Evolutionary conservation across 2,113 vertebrate species (phyloP), one percentile per base, ranked within the genome.

Genomic region (Scophthalmus maximus): DNA sequence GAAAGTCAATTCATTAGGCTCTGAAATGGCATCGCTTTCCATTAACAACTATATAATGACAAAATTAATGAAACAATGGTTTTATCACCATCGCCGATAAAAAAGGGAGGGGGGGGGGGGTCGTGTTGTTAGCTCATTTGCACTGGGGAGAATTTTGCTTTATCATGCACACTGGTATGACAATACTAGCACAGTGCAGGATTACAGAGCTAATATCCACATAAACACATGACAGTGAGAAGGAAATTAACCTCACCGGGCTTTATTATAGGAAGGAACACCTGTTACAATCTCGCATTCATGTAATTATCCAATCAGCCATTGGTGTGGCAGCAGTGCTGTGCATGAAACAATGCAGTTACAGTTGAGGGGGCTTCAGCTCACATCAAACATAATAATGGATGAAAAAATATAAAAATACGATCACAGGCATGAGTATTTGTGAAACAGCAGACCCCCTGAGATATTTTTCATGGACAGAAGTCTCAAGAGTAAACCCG

Each of bases 31-130:
- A 9, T 50, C 11, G 29, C 52, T 55, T 68, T 29, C 49, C 26
- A 73, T 73, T 76, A 79, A 83, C 66, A 68, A 67, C 38, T 57
- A 44, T 27, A 26, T 40, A 12, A 76, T 60, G 58, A 55, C 34
- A 10, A 52, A 66, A 78, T 73, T 47, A 27, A 75, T 74, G 68
- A 78, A 79, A 79, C 36, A 72, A 49, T 66, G 15, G 55, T 73
- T 72, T 67, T 60, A 72, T 62, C 17, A 18, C 30, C 25, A 25
- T 10, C 59, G n/a, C 1, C n/a, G 49, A 59, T 52, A 26, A 52
- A 69, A 77, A 2, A 66, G 10, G 2, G 8, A 32, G 8, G 1
- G n/a, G n/a, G n/a, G n/a, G n/a, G n/a, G n/a, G n/a, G n/a, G n/a
- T n/a, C n/a, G n/a, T n/a, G n/a, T n/a, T n/a, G n/a, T 64, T 61